Conservation (phyloP, 2,797 vertebrate genomes). For the Sebastes kiyomatsui region DNA sequence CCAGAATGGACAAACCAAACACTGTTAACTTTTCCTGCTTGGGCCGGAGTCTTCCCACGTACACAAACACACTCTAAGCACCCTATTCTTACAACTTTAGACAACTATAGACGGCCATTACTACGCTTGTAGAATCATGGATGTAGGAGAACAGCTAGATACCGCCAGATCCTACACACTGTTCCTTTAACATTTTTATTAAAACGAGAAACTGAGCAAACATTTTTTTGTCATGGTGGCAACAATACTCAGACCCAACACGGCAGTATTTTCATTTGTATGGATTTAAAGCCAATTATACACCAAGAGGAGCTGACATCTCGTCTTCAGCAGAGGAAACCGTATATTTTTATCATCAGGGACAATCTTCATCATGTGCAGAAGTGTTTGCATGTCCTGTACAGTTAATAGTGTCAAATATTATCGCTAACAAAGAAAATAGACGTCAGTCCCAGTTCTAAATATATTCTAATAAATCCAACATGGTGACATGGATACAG, state of each 20-base stretch:
- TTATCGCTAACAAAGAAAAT: neutral
- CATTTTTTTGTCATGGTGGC: neutral
- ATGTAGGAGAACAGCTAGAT: rapidly evolving
- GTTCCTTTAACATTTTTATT: neutral
- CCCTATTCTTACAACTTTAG: too few species aligned
- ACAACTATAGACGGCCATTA: rapidly evolving
- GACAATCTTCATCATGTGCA: neutral
- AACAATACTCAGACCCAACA: neutral
- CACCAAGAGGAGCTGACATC: neutral
- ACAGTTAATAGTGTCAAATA: neutral
- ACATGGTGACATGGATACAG: neutral
- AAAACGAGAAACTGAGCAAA: neutral
- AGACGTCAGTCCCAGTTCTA: neutral
- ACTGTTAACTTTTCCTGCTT: too few species aligned
- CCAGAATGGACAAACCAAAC: too few species aligned
- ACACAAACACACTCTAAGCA: too few species aligned
- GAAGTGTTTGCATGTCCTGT: neutral
- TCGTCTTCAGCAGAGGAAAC: neutral
- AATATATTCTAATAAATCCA: neutral
- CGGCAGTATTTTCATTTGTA: neutral
- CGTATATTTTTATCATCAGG: neutral
- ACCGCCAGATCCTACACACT: too few species aligned
- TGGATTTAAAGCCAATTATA: neutral
- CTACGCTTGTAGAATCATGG: too few species aligned
- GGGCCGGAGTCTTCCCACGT: too few species aligned